Percentiles rank a stretch among this genome's conserved stretches.
Conservation (phyloP, 2,888 invertebrate genomes). For the Muschampia plurimacula region DNA sequence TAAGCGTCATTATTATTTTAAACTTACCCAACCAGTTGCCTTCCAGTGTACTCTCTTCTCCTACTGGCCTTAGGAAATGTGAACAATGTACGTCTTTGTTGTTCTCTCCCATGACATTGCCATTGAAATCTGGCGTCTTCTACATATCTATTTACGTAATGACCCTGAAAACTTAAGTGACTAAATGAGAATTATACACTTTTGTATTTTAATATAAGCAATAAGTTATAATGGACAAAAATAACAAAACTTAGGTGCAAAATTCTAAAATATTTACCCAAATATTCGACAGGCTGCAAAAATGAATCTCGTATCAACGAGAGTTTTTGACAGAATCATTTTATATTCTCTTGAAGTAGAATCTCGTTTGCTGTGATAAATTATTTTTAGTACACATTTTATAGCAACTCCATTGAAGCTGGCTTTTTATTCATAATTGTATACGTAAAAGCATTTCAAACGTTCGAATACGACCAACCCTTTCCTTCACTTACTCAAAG, state of each 20-base stretch:
- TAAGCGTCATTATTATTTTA: neutral
- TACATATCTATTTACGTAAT: conserved; percentile 75
- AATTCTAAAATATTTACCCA: conserved; percentile 52
- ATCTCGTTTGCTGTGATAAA: neutral
- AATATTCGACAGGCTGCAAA: conserved; percentile 53
- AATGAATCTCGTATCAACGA: conserved; percentile 50
- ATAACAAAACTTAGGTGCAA: neutral
- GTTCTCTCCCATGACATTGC: conserved; percentile 64
- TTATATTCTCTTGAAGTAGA: conserved; percentile 37
- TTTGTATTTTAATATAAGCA: conserved; percentile 6
- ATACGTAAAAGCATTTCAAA: neutral
- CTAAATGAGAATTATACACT: conserved; percentile 28
- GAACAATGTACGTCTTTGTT: conserved; percentile 69
- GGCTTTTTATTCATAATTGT: neutral
- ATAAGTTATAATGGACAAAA: neutral
- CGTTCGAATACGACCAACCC: neutral
- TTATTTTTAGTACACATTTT: conserved; percentile 18
- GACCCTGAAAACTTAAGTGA: conserved; percentile 78
- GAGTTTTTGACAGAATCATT: conserved; percentile 62
- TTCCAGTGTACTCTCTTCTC: conserved; percentile 89
- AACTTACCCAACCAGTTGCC: conserved; percentile 90
- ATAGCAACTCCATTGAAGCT: conserved; percentile 12
- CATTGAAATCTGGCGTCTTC: conserved; percentile 55
- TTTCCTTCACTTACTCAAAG: neutral
- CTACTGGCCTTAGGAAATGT: conserved; percentile 71